phyloP scores from a whole-genome alignment of 2,888 invertebrate genomes.

The Parelbella ahira region DNA sequence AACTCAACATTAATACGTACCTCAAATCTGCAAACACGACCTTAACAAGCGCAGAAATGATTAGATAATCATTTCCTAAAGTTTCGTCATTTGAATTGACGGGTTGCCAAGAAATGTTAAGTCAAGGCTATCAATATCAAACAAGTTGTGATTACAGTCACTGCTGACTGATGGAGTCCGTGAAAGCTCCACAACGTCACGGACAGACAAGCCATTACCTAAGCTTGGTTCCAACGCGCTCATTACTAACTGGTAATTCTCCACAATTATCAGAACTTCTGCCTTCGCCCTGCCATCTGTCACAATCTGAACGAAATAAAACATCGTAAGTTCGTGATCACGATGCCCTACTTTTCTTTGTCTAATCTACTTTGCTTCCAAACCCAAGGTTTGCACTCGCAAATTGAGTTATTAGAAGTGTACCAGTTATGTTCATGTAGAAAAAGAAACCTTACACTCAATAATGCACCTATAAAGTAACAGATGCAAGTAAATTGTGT shows the following conservation, averaged over 20 bases:
- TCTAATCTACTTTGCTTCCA: neutral
- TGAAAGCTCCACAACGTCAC: slow-evolving; percentile 6
- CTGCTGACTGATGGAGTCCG: slow-evolving; percentile 4
- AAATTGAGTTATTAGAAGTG: no score
- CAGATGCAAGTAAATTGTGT: no score
- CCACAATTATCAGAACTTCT: slow-evolving; percentile 13
- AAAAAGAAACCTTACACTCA: no score
- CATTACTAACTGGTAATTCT: slow-evolving; percentile 6
- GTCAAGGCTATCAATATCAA: slow-evolving; percentile 7
- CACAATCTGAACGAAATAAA: slow-evolving; percentile 1
- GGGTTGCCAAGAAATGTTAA: slow-evolving; percentile 3
- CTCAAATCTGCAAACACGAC: no score
- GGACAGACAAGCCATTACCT: slow-evolving; percentile 9
- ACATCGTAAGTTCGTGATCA: slow-evolving; percentile 2
- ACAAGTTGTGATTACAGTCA: slow-evolving; percentile 5
- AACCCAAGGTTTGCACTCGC: slow-evolving; percentile 1
- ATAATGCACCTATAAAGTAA: no score
- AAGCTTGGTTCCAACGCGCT: neutral
- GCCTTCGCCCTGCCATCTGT: slow-evolving; percentile 13
- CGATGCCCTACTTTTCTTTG: slow-evolving; percentile 3
- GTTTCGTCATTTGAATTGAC: no score
- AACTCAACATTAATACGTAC: no score
- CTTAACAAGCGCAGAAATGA: no score
- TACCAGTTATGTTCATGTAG: no score
- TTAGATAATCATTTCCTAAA: no score